phyloP scores from a whole-genome alignment of 1,140 invertebrate genomes.

The Anoplolepis gracilipes region DNA sequence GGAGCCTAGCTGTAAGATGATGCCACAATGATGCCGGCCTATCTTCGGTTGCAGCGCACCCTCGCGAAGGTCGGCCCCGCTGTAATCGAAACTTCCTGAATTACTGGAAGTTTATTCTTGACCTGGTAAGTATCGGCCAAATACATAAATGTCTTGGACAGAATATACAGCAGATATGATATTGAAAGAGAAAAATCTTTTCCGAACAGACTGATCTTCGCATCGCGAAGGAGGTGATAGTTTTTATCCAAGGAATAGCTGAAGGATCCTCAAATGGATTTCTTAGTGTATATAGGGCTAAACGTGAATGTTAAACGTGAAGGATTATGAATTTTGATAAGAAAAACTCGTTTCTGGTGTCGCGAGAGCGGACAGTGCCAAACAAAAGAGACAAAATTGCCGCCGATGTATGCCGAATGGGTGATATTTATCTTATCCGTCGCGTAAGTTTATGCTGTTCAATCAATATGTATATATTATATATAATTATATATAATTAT shows the following conservation, averaged over 20 bases:
- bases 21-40: conserved; percentile 84
- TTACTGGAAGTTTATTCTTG: conserved; percentile 54
- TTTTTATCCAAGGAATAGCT: not conserved
- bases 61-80: conserved; percentile 70
- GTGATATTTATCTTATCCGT: conserved; percentile 45
- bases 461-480: conserved; percentile 64
- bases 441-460: conserved; percentile 55
- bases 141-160: not conserved
- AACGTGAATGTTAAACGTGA: conserved; percentile 23
- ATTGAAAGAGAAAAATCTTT: conserved; percentile 10
- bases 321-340: conserved; percentile 2
- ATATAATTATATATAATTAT: conserved; percentile 22
- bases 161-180: not conserved
- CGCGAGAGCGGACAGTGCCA: conserved; percentile 47
- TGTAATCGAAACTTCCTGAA: conserved; percentile 67
- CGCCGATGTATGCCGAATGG: conserved; percentile 32
- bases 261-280: conserved; percentile 33
- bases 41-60: conserved; percentile 80
- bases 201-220: conserved; percentile 10
- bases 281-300: conserved; percentile 49
- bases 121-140: conserved; percentile 62
- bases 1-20: conserved; percentile 85
- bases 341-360: not conserved
- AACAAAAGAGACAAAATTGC: conserved; percentile 50
- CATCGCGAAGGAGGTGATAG: conserved; percentile 9